Evolutionary conservation across 2,797 vertebrate species (phyloP), one percentile per base, ranked within the genome.

Genomic region (Oreortyx pictus): DNA sequence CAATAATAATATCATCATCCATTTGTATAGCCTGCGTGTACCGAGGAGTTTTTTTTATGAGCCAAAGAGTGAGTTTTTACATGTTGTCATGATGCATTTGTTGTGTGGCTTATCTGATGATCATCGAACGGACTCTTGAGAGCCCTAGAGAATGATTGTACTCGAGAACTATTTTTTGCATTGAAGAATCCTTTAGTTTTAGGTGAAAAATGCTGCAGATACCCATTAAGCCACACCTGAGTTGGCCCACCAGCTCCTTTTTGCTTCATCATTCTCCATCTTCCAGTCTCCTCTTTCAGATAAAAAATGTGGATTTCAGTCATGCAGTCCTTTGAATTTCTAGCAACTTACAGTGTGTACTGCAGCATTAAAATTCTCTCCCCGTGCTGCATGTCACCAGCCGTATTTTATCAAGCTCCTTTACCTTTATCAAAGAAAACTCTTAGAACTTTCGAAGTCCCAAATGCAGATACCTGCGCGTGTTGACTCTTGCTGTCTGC

Each of bases 341-440:
- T 80, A 66, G 37, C 7, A 8, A 90, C 22, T 60, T 54, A 1
- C 7, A 72, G 10, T 11, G 4, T 72, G 20, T 57, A 25, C 41
- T 60, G 35, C 64, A 79, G 37, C 82, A 60, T 96, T 97, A 75
- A 6, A 66, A 90, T 95, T 93, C 94, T 94, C 90, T 92, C 47
- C 82, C 75, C 78, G 29, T 47, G 83, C 88, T 90, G 13, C 64
- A 17, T 94, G 79, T 95, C 82, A 81, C 56, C 61, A 93, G 89
- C 62, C 61, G 39, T 88, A 86, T 68, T 94, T 96, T 81, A 91
- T 76, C 97, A 96, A 97, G 86, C 86, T 95, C 62, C 95, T 97
- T 97, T 96, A 89, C 94, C 81, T 97, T 96, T 96, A 93, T 97
- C 95, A 96, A 96, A 96, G 95, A 93, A 94, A 87, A 93, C 84